Evolutionary conservation across 2,888 invertebrate genomes (phyloP).

Genomic region (Eilema griseolum): DNA sequence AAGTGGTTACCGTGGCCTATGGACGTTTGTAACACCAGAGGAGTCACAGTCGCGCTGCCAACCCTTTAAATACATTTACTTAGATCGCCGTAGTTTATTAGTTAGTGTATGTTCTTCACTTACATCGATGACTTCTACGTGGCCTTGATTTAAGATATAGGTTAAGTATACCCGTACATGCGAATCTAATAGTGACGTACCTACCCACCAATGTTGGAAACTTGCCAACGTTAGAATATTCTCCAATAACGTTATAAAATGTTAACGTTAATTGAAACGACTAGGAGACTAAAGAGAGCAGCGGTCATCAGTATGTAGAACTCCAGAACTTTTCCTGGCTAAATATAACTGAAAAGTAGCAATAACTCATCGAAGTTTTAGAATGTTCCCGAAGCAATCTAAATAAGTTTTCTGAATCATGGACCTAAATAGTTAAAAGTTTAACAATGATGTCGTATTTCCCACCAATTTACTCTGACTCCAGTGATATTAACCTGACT

Average conservation of each 20-base stretch:
- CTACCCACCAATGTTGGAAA: slow-evolving; percentile 63
- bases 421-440: slow-evolving; percentile 61
- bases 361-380: slow-evolving; percentile 58
- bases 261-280: slow-evolving; percentile 68
- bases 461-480: slow-evolving; percentile 29
- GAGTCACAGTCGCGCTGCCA: no score
- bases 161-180: slow-evolving; percentile 74
- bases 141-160: slow-evolving; percentile 71
- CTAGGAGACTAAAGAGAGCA: slow-evolving; percentile 19
- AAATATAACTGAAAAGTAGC: slow-evolving; percentile 49
- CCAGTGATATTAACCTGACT: slow-evolving; percentile 13
- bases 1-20: no score
- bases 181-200: slow-evolving; percentile 55
- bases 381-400: slow-evolving; percentile 65
- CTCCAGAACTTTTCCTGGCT: slow-evolving; percentile 41
- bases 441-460: slow-evolving; percentile 48
- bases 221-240: slow-evolving; percentile 63
- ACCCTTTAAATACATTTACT: no score
- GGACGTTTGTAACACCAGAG: no score
- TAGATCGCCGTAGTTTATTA: no score
- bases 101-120: neutral
- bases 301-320: slow-evolving; percentile 46
- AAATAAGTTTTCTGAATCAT: slow-evolving; percentile 72
- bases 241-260: no score
- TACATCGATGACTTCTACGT: slow-evolving; percentile 32